A percentile compares a stretch with the other conserved stretches of the same genome.
Evolutionary conservation across 2,113 vertebrate genomes (phyloP).

Genomic region (Hydrolagus affinis): DNA sequence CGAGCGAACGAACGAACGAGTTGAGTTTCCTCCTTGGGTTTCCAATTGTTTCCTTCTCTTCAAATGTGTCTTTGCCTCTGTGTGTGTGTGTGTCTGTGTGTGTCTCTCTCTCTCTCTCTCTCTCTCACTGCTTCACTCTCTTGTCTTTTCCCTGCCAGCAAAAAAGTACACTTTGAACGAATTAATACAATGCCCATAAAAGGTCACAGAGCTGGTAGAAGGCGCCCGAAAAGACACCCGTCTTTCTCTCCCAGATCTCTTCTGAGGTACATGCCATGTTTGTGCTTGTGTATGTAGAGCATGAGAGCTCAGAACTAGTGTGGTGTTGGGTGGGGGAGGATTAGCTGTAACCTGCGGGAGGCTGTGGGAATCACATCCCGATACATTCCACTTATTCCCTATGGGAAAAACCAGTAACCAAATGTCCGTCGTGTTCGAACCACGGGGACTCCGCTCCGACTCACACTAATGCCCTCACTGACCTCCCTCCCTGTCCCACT

Average conservation of each 20-base stretch:
- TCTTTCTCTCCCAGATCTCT: slow-evolving; percentile 79
- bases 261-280: slow-evolving; percentile 72
- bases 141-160: slow-evolving; percentile 61
- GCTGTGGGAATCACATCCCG: slow-evolving; percentile 1
- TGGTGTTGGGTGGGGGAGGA: not conserved
- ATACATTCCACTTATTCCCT: not conserved
- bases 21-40: not conserved
- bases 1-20: not conserved
- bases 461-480: no score
- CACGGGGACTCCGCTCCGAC: no score
- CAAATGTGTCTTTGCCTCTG: slow-evolving; percentile 37
- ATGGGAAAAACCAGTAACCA: no score
- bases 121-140: slow-evolving; percentile 2
- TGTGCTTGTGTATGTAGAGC: not conserved
- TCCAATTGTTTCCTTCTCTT: slow-evolving; percentile 31
- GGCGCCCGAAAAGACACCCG: slow-evolving; percentile 70
- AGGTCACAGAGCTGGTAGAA: slow-evolving; percentile 71
- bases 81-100: no score
- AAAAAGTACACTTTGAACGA: slow-evolving; percentile 83
- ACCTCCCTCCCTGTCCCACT: no score
- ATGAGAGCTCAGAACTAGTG: slow-evolving; percentile 32
- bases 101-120: slow-evolving; percentile 44
- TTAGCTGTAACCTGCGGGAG: not conserved
- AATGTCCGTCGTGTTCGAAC: no score
- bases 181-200: slow-evolving; percentile 84